Evolutionary conservation across 2,888 invertebrate species (phyloP), one percentile per base, ranked within the genome.

Genomic region (Rhamphomyia laevipes): DNA sequence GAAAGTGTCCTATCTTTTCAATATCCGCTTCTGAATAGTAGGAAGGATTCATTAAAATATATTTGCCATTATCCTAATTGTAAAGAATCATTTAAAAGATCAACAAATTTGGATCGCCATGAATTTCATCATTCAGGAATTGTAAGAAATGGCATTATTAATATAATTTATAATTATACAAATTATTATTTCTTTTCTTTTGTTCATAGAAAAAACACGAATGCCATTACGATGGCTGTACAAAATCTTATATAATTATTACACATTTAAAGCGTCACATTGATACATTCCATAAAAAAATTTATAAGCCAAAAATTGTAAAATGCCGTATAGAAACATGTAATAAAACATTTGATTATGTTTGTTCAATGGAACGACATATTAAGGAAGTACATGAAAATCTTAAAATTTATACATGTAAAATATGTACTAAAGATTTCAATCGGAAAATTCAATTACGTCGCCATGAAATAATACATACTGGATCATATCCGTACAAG

Each of bases 221-320:
- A 21, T 84, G 84, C 55, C 60, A 64, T 13, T 70, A 74, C 57
- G 68, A 73, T n/a, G 73, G 73, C 35, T 84, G 84, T 56, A 58
- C 59, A 5, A 82, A 82, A 61, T 68, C 74, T 2, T 84, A 82
- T 52, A 74, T 76, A 3, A 80, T 73, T 56, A 70, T 75, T 49
- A 76, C 76, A 11, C 81, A 81, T 59, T 64, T 82, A 45, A 77
- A 77, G 59, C 73, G 82, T 1, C 82, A 82, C 56, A 58, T 73
- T 43, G 69, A 72, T 43, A 73, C 63, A 46, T 69, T 64, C 4
- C 78, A 76, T 57, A 69, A 71, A 54, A 64, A 67, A 6, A 31
- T 37, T 3, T 51, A 53, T 0, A 48, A 47, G 17, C 46, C 52
- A 1, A 52, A 53, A 10, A 51, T 49, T 10, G 48, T 66, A 0